Conservation (phyloP, 2,113 vertebrate genomes). For the Cyanoramphus novaezelandiae region DNA sequence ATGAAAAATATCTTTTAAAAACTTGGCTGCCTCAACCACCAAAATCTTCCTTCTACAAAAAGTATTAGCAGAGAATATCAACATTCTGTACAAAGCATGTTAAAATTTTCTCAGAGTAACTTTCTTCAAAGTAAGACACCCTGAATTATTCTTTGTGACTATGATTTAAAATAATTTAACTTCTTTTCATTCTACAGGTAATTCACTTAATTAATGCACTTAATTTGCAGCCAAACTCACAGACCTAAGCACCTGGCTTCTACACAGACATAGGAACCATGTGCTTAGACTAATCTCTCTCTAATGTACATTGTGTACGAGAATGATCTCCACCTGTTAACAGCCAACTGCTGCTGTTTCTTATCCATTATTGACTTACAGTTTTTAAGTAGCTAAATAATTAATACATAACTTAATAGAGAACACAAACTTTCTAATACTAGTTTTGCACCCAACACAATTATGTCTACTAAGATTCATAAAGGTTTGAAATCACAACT, state of each 20-base stretch:
- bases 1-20: neutral
- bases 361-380: neutral
- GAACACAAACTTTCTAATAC: neutral
- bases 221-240: neutral
- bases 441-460: neutral
- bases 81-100: neutral
- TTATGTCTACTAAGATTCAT: neutral
- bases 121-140: neutral
- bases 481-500: neutral
- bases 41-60: neutral
- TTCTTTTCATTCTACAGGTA: neutral
- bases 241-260: neutral
- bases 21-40: neutral
- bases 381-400: neutral
- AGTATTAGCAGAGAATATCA: neutral
- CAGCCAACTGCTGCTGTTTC: neutral
- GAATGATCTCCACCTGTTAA: neutral
- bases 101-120: neutral
- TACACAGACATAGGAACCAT: neutral
- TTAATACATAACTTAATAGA: neutral
- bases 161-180: neutral
- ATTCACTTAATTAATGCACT: neutral
- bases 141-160: neutral
- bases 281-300: neutral
- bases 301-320: fast-evolving